A percentile compares a stretch with the other conserved stretches of the same genome.
These are phyloP conservation scores for Drosophila rufa DNA, from an alignment of 1,140 invertebrate species.

Conservation along the genomic window DNA sequence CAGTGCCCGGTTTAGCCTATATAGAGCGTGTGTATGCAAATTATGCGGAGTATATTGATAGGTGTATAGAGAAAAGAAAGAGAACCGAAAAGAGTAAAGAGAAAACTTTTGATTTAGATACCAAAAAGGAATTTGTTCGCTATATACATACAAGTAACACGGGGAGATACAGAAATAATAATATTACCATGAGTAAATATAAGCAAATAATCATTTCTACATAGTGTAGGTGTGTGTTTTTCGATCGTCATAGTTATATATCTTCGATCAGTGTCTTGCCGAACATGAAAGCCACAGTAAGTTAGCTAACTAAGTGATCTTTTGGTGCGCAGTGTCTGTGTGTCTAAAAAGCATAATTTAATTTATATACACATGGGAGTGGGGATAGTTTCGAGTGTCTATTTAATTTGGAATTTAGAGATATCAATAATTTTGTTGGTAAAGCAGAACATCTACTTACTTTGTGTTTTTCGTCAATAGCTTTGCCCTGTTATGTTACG, in stretches of 20 bases:
- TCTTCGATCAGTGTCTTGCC: slow-evolving; percentile 49
- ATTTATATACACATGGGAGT: slow-evolving; percentile 42
- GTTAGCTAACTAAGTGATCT: slow-evolving; percentile 31
- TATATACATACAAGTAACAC: slow-evolving; percentile 65
- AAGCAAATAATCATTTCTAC: slow-evolving; percentile 32
- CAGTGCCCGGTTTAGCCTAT: slow-evolving; percentile 90
- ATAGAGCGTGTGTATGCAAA: slow-evolving; percentile 71
- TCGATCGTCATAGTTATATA: slow-evolving; percentile 36
- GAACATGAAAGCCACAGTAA: slow-evolving; percentile 44
- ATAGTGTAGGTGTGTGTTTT: slow-evolving; percentile 42
- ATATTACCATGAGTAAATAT: slow-evolving; percentile 22
- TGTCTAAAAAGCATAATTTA: slow-evolving; percentile 63
- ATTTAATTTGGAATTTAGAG: slow-evolving; percentile 45
- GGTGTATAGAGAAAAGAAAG: slow-evolving; percentile 59
- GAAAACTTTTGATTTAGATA: slow-evolving; percentile 79
- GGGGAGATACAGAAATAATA: slow-evolving; percentile 44
- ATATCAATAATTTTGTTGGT: slow-evolving; percentile 34
- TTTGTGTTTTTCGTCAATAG: slow-evolving; percentile 82
- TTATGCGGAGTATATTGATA: slow-evolving; percentile 63
- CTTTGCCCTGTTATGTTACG: slow-evolving; percentile 82
- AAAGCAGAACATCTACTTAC: slow-evolving; percentile 75
- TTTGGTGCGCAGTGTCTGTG: slow-evolving; percentile 48
- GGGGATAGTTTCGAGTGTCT: slow-evolving; percentile 40
- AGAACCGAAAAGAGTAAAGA: slow-evolving; percentile 81
- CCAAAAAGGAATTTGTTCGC: slow-evolving; percentile 51